Base-by-base conservation (phyloP, 2,113 vertebrate species). In the Salminus brasiliensis region DNA sequence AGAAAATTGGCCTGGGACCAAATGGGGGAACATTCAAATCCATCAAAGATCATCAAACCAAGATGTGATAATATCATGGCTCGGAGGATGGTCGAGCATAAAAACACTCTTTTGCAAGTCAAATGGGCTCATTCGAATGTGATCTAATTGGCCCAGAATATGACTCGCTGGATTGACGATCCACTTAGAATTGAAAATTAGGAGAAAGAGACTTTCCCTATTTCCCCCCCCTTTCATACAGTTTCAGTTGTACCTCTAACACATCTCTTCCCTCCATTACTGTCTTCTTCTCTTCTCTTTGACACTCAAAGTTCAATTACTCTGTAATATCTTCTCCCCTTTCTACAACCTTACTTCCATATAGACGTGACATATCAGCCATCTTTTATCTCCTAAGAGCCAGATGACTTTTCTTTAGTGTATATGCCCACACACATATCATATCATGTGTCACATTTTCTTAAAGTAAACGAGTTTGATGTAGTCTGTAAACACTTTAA, bases 21-120 rank as follows among this genome's bases (percentile, higher is more conserved):
- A 85, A 84, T 49, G 11, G 73, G 47, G n/a, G 49, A 80, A 67
- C 16, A 62, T 87, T 89, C 75, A 47, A 86, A 89, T 68, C 63
- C 82, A 81, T 79, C 85, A 88, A 71, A 81, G 41, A 41, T 21
- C 29, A 36, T 2, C 63, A 79, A 73, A 79, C 43, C 9, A 12
- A 80, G 82, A 81, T 79, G 85, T 6, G 82, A 88, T 85, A 89
- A 91, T 85, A 89, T 87, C 87, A 81, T 81, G 79, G 88, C 88
- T 81, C 8, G 55, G 85, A 87, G 90, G 79, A 18, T 89, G 84
- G 45, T 83, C 84, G 85, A 84, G 89, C 89, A 88, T 84, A 89
- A 74, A 86, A 72, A 69, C 74, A 83, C 89, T 88, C 72, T 79
- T 90, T 87, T 90, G 90, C 84, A 90, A 88, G 91, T 90, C 81